Percentiles rank a stretch among this genome's conserved stretches.
These are phyloP conservation scores for Artibeus jamaicensis DNA, from an alignment of 2,797 vertebrate species.

Conservation along the genomic window DNA sequence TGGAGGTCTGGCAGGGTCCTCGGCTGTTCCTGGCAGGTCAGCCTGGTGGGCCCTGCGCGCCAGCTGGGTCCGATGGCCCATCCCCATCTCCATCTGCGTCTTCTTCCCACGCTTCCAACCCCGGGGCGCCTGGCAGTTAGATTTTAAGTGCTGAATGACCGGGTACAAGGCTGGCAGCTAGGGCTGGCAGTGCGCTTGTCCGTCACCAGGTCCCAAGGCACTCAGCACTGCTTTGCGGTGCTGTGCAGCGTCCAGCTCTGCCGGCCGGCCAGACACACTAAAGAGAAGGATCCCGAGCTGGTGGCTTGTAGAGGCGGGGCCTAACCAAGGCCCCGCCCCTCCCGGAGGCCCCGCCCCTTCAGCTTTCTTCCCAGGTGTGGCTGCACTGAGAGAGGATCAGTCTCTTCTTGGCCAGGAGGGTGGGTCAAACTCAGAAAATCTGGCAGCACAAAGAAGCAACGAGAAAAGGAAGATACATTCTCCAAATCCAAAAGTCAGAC, in stretches of 20 bases:
- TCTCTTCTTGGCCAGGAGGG: not conserved
- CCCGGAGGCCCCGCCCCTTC: not conserved
- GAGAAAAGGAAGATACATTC: not conserved
- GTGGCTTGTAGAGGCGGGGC: not conserved
- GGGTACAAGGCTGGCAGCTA: not conserved
- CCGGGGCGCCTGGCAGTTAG: rapidly evolving
- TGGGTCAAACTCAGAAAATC: not conserved
- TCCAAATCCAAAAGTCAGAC: not conserved
- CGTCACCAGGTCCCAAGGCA: not conserved
- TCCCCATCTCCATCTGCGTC: not conserved
- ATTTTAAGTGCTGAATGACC: not conserved
- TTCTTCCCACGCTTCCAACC: not conserved
- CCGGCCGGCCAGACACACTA: rapidly evolving
- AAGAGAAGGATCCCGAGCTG: not conserved
- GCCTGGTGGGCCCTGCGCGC: no score
- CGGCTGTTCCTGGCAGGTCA: not conserved
- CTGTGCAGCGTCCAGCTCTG: rapidly evolving
- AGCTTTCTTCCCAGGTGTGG: not conserved
- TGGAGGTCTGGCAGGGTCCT: not conserved
- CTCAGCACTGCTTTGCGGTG: no score
- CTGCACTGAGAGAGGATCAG: not conserved
- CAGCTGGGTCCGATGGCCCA: not conserved
- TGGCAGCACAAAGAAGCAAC: not conserved
- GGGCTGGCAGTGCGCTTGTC: not conserved
- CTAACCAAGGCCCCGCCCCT: no score